phyloP scores from a whole-genome alignment of 2,113 vertebrate genomes.

The Nansenia antarctica region DNA sequence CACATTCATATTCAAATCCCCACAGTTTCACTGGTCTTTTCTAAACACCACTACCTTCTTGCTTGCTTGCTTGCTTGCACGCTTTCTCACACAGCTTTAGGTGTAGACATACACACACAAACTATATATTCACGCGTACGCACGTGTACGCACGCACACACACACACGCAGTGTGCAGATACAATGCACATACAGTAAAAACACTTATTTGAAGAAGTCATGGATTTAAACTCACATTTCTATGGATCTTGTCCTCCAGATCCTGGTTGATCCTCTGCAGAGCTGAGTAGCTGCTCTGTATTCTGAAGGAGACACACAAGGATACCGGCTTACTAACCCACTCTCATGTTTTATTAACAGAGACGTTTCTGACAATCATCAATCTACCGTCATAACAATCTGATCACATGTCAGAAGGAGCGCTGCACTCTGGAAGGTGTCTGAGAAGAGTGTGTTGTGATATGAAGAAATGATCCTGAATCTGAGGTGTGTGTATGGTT shows the following conservation, averaged over 20 bases:
- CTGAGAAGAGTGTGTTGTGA: background rate
- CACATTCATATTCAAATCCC: conserved; percentile 63
- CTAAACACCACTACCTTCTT: conserved; percentile 25
- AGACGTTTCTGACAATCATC: background rate
- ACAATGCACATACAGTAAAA: background rate
- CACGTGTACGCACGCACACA: conserved; percentile 10
- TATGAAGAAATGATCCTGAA: background rate
- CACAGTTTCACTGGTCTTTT: conserved; percentile 25
- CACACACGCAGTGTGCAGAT: background rate
- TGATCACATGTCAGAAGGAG: background rate
- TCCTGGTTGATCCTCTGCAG: conserved; percentile 97
- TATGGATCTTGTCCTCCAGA: conserved; percentile 94
- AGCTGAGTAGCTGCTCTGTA: conserved; percentile 96
- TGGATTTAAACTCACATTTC: conserved; percentile 64
- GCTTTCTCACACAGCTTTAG: background rate
- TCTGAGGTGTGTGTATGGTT: background rate
- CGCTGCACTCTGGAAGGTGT: background rate
- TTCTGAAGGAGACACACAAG: conserved; percentile 73
- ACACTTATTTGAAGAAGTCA: background rate
- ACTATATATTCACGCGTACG: background rate
- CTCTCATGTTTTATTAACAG: background rate
- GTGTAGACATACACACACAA: background rate
- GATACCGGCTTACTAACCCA: conserved; percentile 24
- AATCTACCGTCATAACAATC: background rate
- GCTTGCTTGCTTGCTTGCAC: too few relatives aligned